Percentiles rank a stretch among this genome's conserved stretches.
These are phyloP conservation scores for Coelopa pilipes DNA, from an alignment of 2,888 invertebrate genomes.

Conservation along the genomic window DNA sequence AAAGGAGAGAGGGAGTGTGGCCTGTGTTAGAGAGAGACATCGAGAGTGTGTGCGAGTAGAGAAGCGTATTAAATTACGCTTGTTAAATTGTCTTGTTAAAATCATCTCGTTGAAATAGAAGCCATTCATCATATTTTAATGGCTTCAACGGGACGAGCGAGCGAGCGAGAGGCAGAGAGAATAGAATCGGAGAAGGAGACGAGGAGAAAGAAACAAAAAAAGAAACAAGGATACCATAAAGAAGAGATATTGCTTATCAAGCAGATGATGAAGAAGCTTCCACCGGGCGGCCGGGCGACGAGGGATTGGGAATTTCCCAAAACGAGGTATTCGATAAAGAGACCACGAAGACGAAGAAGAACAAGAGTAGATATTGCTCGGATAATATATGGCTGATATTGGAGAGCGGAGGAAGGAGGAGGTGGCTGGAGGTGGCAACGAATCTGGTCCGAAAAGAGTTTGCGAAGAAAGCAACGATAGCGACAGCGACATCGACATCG, in stretches of 20 bases:
- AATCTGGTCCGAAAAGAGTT: neutral
- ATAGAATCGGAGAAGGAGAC: neutral
- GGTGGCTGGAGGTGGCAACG: neutral
- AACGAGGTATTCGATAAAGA: neutral
- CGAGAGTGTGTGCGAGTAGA: neutral
- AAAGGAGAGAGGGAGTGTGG: neutral
- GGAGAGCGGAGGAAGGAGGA: neutral
- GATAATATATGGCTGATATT: neutral
- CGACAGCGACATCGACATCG: neutral
- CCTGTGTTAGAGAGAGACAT: neutral
- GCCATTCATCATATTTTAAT: slow-evolving; percentile 64
- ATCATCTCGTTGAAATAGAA: slow-evolving; percentile 61
- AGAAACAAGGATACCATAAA: neutral
- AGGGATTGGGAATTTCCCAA: neutral
- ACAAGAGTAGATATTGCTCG: neutral
- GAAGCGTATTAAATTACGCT: slow-evolving; percentile 60
- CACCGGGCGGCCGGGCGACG: neutral
- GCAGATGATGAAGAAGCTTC: slow-evolving; percentile 1
- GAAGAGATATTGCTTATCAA: slow-evolving; percentile 6
- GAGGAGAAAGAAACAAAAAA: neutral
- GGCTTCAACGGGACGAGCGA: slow-evolving; percentile 39
- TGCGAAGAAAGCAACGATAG: neutral
- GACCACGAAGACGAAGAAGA: no score
- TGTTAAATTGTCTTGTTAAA: slow-evolving; percentile 66
- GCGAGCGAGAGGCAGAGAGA: neutral